These are phyloP conservation scores for Sycon ciliatum DNA, from an alignment of 37 sponge, comb jelly and placozoan genomes.

Conservation along the genomic window DNA sequence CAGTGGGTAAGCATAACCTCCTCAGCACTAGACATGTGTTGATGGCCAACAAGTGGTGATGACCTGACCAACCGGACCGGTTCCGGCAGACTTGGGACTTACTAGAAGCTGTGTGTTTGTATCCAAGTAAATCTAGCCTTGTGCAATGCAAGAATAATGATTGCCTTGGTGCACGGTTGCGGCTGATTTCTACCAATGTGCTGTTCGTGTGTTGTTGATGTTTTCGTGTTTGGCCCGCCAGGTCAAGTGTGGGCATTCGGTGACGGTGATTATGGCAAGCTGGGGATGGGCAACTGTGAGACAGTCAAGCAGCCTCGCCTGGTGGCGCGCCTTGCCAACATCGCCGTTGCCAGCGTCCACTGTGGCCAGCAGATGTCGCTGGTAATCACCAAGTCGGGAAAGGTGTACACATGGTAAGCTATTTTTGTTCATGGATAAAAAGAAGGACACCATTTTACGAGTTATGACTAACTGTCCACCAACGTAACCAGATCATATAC, in stretches of 20 bases:
- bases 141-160: neutral
- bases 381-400: conserved; percentile 62
- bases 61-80: too few species aligned
- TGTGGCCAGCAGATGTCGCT: conserved; percentile 72
- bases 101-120: conserved; percentile 16
- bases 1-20: too few species aligned
- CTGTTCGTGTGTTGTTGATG: too few species aligned
- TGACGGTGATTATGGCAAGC: conserved; percentile 76
- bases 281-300: conserved; percentile 52
- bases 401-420: conserved; percentile 62
- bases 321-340: conserved; percentile 18
- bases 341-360: conserved; percentile 31
- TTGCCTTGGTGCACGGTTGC: neutral
- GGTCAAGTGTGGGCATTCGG: conserved; percentile 86
- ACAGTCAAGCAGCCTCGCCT: conserved; percentile 38
- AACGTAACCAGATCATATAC: neutral
- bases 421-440: conserved; percentile 17
- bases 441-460: too few species aligned
- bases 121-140: neutral
- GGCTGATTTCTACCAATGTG: neutral
- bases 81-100: too few species aligned
- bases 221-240: conserved; percentile 1
- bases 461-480: too few species aligned
- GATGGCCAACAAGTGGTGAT: too few species aligned
- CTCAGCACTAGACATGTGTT: too few species aligned